These are phyloP conservation scores for Margaritifera margaritifera DNA, from an alignment of 2,888 invertebrate genomes.

Conservation along the genomic window DNA sequence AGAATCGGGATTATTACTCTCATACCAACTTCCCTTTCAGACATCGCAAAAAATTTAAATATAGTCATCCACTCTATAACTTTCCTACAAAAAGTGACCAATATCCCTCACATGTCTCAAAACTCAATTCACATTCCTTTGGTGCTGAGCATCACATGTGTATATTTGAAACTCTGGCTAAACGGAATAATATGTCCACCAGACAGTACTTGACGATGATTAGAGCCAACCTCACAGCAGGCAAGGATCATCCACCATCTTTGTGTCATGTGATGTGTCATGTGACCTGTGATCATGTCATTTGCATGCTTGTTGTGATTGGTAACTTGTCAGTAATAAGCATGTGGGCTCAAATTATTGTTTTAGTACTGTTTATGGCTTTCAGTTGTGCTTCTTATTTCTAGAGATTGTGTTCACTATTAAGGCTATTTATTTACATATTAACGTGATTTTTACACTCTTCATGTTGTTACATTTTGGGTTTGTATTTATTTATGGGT, in stretches of 20 bases:
- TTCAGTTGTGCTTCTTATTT: too few species aligned
- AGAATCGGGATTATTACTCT: not conserved
- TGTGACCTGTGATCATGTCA: conserved; percentile 33
- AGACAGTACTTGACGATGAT: conserved; percentile 61
- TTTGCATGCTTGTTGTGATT: conserved; percentile 35
- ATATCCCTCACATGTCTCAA: conserved; percentile 4
- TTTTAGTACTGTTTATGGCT: not conserved
- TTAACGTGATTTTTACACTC: too few species aligned
- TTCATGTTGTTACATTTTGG: too few species aligned
- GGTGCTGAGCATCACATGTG: conserved; percentile 54
- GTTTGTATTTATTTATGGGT: too few species aligned
- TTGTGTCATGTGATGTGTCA: conserved; percentile 25
- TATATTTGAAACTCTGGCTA: conserved; percentile 66
- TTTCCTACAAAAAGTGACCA: conserved; percentile 9
- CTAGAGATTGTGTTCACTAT: too few species aligned
- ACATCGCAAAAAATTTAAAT: not conserved
- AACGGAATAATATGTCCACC: conserved; percentile 65
- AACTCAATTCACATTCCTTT: not conserved
- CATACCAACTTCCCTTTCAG: not conserved
- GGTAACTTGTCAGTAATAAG: not conserved
- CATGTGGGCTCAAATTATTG: not conserved
- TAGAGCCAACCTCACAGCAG: conserved; percentile 63
- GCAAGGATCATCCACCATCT: conserved; percentile 45
- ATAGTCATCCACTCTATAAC: not conserved
- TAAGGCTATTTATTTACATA: too few species aligned